Percentiles rank a stretch among this genome's conserved stretches.
phyloP scores from a whole-genome alignment of 2,797 vertebrate species.

The Halcyon smyrnensis region DNA sequence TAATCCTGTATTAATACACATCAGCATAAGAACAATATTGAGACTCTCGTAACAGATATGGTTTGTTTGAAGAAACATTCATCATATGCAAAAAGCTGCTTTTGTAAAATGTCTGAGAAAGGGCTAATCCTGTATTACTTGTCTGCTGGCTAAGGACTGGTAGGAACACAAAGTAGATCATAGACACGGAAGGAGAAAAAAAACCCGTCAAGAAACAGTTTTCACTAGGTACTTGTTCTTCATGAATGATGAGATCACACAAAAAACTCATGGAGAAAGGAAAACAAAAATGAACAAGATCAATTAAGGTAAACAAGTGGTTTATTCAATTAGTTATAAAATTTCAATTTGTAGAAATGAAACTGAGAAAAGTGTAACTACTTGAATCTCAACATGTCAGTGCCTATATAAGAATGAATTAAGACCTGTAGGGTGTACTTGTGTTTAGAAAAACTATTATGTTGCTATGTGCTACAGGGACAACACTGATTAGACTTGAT shows the following conservation, averaged over 20 bases:
- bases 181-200: not conserved
- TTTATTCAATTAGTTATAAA: not conserved
- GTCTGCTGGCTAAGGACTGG: not conserved
- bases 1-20: not conserved
- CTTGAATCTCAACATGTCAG: not conserved
- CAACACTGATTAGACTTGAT: conserved; percentile 24
- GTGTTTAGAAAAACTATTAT: conserved; percentile 37
- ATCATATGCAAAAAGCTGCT: not conserved
- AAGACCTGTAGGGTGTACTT: not conserved
- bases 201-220: not conserved
- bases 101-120: not conserved
- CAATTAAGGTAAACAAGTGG: not conserved
- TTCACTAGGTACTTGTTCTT: not conserved
- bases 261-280: not conserved
- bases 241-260: not conserved
- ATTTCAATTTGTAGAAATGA: not conserved
- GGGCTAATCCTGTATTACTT: not conserved
- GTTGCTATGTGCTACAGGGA: conserved; percentile 40
- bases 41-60: not conserved
- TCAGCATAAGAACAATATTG: not conserved
- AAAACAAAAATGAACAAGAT: not conserved
- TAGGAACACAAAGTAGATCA: not conserved
- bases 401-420: not conserved
- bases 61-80: not conserved
- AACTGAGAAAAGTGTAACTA: not conserved